Conservation (phyloP, 2,113 vertebrate genomes). For the Drymodes brunneopygia region DNA sequence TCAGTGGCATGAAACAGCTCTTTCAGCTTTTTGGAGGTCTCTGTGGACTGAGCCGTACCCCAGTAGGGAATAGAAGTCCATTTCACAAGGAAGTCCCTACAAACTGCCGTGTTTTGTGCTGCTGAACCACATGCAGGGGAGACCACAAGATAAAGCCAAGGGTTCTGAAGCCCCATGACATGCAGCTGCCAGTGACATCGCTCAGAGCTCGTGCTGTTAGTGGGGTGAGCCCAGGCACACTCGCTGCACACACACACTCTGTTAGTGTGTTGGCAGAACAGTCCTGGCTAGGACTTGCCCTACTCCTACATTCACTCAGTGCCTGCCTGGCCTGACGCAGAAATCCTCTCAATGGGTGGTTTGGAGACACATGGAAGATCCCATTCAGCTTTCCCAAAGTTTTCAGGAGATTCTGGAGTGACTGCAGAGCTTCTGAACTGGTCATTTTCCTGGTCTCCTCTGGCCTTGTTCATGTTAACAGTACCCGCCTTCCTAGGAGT, state of each 20-base stretch:
- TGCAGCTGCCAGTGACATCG: background rate
- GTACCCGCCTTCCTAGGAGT: background rate
- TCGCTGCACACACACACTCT: conserved; percentile 27
- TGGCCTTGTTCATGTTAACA: background rate
- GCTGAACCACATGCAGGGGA: background rate
- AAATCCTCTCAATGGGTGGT: conserved; percentile 80
- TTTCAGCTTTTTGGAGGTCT: background rate
- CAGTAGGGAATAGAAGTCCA: background rate
- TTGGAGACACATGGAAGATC: conserved; percentile 15
- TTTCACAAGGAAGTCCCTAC: background rate
- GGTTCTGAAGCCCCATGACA: background rate
- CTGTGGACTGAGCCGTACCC: background rate
- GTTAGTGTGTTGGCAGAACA: background rate
- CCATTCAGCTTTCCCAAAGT: conserved; percentile 26
- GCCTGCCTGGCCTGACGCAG: conserved; percentile 95
- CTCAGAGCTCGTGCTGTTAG: conserved; percentile 55
- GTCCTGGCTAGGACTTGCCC: background rate
- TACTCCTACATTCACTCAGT: background rate
- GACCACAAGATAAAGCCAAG: background rate
- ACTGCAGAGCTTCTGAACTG: conserved; percentile 65
- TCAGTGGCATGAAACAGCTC: background rate
- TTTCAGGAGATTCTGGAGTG: conserved; percentile 57
- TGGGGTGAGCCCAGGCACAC: background rate
- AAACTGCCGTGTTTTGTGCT: background rate
- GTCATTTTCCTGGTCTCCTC: conserved; percentile 68